These are phyloP conservation scores for Tyto alba DNA, from an alignment of 2,113 vertebrate genomes.

Conservation along the genomic window DNA sequence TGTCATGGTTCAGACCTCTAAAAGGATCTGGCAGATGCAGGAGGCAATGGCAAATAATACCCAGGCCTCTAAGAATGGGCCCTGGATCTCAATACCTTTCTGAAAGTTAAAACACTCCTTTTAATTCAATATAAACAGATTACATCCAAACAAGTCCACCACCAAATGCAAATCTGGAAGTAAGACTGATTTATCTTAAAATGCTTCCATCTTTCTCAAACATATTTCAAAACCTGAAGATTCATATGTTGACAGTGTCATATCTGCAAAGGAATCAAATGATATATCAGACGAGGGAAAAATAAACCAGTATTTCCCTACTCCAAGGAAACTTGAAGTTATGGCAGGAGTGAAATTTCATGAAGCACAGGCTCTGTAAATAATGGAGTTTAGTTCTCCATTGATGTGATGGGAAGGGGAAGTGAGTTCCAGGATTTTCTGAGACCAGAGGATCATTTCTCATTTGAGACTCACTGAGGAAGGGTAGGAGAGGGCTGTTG, in stretches of 20 bases:
- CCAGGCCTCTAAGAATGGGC: not conserved
- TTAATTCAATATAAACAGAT: not conserved
- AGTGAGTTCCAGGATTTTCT: not conserved
- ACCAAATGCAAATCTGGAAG: not conserved
- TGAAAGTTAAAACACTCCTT: not conserved
- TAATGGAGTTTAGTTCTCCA: not conserved
- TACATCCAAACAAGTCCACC: not conserved
- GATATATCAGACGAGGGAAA: not conserved
- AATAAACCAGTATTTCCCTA: not conserved
- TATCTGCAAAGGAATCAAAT: not conserved
- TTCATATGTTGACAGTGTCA: not conserved
- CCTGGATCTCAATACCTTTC: not conserved
- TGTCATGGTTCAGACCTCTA: slow-evolving; percentile 4
- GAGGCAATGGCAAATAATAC: not conserved
- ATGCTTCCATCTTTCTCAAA: not conserved
- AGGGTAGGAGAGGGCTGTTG: not conserved
- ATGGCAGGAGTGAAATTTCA: not conserved
- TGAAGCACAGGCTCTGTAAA: not conserved
- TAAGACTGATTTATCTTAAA: not conserved
- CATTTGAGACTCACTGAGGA: not conserved
- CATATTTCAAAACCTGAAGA: not conserved
- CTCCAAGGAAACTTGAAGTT: not conserved
- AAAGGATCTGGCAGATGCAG: not conserved
- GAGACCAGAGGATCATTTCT: not conserved
- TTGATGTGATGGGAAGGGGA: not conserved